phyloP scores from a whole-genome alignment of 2,888 invertebrate species.

The Machimus rusticus region DNA sequence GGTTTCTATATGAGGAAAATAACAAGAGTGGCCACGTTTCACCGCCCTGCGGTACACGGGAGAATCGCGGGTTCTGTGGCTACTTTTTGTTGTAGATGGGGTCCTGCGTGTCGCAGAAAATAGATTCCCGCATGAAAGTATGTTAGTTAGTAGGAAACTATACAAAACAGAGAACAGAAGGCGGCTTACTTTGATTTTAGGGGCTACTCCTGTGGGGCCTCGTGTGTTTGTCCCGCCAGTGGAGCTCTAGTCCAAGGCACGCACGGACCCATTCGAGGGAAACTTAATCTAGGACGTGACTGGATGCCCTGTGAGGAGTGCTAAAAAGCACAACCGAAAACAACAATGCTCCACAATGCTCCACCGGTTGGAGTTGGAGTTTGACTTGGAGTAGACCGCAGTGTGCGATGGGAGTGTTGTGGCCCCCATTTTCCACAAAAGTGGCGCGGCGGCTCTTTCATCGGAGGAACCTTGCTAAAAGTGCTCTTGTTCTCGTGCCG shows the following conservation, averaged over 20 bases:
- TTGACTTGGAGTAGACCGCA: not conserved
- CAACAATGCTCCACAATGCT: not conserved
- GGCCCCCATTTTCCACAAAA: not conserved
- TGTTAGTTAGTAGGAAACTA: not conserved
- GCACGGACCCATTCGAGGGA: not conserved
- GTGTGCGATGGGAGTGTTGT: not conserved
- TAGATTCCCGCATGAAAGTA: not conserved
- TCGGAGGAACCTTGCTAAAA: not conserved
- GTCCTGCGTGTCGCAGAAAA: not conserved
- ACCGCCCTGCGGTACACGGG: not conserved
- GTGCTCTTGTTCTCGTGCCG: not conserved
- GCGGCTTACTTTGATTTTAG: not conserved
- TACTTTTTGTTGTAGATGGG: not conserved
- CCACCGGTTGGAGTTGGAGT: not conserved
- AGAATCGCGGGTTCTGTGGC: not conserved
- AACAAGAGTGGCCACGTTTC: not conserved
- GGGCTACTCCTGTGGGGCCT: not conserved
- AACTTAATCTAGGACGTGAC: not conserved
- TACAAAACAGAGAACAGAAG: not conserved
- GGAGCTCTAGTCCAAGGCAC: not conserved
- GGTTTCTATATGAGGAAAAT: not conserved
- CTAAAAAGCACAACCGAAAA: not conserved
- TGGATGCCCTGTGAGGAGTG: not conserved
- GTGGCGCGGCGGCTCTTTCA: not conserved
- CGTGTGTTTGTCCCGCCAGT: not conserved